Evolutionary conservation across 2,113 vertebrate genomes (phyloP).

Genomic region (Lanius ludovicianus): DNA sequence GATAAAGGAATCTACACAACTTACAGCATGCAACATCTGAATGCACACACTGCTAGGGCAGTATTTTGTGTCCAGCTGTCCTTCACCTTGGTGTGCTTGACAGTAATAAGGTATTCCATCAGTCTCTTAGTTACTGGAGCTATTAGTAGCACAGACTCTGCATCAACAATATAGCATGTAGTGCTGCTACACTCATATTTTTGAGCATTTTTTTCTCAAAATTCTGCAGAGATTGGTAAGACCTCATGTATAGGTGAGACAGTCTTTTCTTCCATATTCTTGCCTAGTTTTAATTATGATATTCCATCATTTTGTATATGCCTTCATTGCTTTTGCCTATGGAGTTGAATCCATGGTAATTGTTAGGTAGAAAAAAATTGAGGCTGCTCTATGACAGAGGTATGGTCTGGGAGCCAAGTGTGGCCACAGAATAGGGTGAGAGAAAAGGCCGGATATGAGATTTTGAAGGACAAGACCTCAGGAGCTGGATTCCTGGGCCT

Average conservation of each 20-base stretch:
- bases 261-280: background rate
- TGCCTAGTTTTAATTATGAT: background rate
- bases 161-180: background rate
- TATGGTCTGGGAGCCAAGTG: background rate
- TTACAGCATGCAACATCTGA: background rate
- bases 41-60: background rate
- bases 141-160: background rate
- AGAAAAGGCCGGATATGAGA: fast-evolving
- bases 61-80: background rate
- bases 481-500: background rate
- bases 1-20: background rate
- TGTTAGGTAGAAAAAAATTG: background rate
- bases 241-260: fast-evolving
- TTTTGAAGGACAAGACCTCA: background rate
- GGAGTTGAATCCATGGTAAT: background rate
- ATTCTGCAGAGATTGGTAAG: background rate
- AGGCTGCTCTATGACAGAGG: background rate
- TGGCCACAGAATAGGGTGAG: background rate
- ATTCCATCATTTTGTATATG: background rate
- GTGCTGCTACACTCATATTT: background rate
- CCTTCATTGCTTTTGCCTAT: background rate
- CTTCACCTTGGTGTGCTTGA: background rate
- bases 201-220: background rate
- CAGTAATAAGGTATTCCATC: background rate
- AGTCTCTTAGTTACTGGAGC: background rate